Evolutionary conservation across 2,888 invertebrate species (phyloP).

Genomic region (Polydrusus pterygomalis): DNA sequence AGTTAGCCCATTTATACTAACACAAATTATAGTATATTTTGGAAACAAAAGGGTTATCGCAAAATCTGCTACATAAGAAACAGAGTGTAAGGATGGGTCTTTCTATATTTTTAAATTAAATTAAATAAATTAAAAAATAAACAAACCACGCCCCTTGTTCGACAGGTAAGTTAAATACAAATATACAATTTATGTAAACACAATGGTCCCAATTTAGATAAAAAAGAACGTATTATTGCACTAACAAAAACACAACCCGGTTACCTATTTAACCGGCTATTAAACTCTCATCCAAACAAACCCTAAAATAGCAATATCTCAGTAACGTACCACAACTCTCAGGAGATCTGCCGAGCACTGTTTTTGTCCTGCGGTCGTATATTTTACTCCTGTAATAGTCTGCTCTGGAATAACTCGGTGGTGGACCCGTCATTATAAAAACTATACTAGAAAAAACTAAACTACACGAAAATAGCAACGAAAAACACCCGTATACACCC

Average conservation of each 20-base stretch:
- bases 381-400: conserved; percentile 62
- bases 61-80: no score
- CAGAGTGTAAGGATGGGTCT: no score
- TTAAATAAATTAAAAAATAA: no score
- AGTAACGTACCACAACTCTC: conserved; percentile 79
- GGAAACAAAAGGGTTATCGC: no score
- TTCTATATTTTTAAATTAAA: no score
- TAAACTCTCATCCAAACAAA: conserved; percentile 1
- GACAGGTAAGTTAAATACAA: no score
- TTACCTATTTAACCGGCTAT: background rate
- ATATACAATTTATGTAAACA: no score
- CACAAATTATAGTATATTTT: no score
- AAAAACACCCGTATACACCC: conserved; percentile 23
- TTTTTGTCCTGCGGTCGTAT: conserved; percentile 76
- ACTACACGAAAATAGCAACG: conserved; percentile 23
- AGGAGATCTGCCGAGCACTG: conserved; percentile 77
- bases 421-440: conserved; percentile 14
- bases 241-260: background rate
- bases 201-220: no score
- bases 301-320: background rate
- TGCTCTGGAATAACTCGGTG: conserved; percentile 44
- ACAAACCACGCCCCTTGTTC: no score
- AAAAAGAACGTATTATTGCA: no score
- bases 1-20: no score
- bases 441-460: conserved; percentile 13